These are phyloP conservation scores for Megathymus violae DNA, from an alignment of 1,140 invertebrate genomes.

Conservation along the genomic window DNA sequence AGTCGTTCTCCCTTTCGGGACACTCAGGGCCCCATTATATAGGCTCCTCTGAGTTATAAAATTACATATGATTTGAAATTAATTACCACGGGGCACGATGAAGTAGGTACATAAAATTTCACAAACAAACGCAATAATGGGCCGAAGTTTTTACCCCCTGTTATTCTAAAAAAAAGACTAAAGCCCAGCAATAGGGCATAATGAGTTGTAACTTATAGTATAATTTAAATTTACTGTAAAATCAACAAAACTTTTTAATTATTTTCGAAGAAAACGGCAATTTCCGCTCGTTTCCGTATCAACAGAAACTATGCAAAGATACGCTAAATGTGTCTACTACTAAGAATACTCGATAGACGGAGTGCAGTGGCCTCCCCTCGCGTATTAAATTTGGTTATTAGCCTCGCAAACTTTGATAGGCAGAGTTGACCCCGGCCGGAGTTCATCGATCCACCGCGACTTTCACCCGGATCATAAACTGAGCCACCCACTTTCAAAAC, in stretches of 20 bases:
- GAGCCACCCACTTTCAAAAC: conserved; percentile 82
- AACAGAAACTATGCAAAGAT: conserved; percentile 1
- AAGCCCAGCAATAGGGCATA: neutral
- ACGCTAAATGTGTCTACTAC: conserved; percentile 37
- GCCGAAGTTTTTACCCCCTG: too few species aligned
- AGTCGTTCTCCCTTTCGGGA: too few species aligned
- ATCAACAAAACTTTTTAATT: neutral
- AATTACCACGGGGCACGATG: too few species aligned
- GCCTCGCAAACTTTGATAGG: conserved; percentile 79
- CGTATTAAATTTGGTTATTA: conserved; percentile 81
- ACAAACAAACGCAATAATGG: too few species aligned
- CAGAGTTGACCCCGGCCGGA: conserved; percentile 73
- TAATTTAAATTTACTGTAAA: neutral
- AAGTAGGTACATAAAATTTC: too few species aligned
- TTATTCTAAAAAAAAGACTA: too few species aligned
- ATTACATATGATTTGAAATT: too few species aligned
- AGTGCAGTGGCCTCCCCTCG: conserved; percentile 64
- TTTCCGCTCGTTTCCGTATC: neutral
- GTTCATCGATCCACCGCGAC: conserved; percentile 80
- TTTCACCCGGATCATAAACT: conserved; percentile 83
- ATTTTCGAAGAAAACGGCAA: neutral
- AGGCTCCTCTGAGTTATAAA: too few species aligned
- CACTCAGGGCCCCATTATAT: too few species aligned
- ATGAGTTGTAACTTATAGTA: too few species aligned
- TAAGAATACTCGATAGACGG: conserved; percentile 43